These are phyloP conservation scores for Sternarchorhynchus goeldii DNA, from an alignment of 2,797 vertebrate species.

Conservation along the genomic window DNA sequence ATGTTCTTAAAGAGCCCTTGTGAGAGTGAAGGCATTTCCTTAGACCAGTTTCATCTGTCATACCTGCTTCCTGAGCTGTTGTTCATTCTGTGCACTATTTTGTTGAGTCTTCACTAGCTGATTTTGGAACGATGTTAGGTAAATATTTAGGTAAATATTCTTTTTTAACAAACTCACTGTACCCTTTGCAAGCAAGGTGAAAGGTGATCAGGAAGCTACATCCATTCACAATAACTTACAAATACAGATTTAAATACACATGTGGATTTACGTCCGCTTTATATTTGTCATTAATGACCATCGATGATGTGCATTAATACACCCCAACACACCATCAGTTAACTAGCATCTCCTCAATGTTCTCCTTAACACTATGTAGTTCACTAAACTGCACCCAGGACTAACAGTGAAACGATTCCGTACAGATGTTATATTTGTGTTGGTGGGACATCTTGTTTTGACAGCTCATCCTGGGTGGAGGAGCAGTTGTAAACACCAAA, in stretches of 20 bases:
- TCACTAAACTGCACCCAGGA: slow-evolving; percentile 1
- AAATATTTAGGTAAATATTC: not conserved
- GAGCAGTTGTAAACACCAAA: slow-evolving; percentile 52
- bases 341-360: slow-evolving; percentile 1
- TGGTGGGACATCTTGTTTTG: slow-evolving; percentile 50
- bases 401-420: slow-evolving; percentile 36
- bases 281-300: no score
- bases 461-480: slow-evolving; percentile 53
- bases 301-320: not conserved
- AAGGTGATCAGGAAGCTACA: no score
- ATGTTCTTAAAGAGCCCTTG: not conserved
- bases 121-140: not conserved
- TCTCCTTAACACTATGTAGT: not conserved
- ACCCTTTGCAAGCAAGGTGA: not conserved
- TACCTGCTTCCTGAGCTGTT: slow-evolving; percentile 16
- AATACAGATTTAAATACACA: no score
- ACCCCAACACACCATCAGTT: not conserved
- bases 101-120: not conserved
- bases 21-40: slow-evolving; percentile 14
- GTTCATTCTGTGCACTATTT: not conserved
- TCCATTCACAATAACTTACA: no score
- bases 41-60: slow-evolving; percentile 33
- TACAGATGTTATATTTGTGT: slow-evolving; percentile 51
- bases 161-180: not conserved
- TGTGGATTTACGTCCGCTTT: no score